Conservation (phyloP, 1,140 invertebrate species). For the Condylostylus longicornis region DNA sequence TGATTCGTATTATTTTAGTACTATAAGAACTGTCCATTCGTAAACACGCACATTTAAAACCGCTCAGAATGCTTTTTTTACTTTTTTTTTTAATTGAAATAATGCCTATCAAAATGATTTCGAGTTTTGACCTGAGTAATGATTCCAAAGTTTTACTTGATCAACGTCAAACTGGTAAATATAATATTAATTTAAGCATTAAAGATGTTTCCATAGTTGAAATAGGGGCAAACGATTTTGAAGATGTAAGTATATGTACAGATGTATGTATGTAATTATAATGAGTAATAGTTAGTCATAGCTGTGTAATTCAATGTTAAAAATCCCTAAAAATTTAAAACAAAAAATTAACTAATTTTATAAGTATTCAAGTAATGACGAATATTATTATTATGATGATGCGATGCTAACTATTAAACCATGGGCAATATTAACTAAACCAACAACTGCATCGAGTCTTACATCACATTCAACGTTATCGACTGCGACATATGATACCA, state of each 20-base stretch:
- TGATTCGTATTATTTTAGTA: no score
- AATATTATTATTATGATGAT: constrained; percentile 29
- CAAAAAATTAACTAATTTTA: constrained; percentile 18
- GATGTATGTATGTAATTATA: background rate
- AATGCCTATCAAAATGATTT: no score
- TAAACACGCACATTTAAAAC: no score
- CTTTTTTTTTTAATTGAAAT: no score
- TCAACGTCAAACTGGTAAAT: constrained; percentile 57
- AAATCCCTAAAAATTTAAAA: constrained; percentile 4
- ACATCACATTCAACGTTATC: no score
- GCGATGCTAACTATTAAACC: constrained; percentile 27
- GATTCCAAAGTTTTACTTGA: no score
- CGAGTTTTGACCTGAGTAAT: no score
- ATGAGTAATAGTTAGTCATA: no score
- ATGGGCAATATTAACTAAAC: constrained; percentile 16
- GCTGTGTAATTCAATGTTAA: no score
- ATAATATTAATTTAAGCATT: constrained; percentile 61
- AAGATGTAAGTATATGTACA: constrained; percentile 37
- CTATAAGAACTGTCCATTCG: no score
- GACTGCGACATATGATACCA: no score
- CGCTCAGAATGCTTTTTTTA: no score
- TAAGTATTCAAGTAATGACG: constrained; percentile 23
- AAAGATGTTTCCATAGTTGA: constrained; percentile 62
- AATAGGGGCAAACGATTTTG: constrained; percentile 39
- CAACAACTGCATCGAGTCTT: constrained; percentile 7